phyloP scores from a whole-genome alignment of 2,888 invertebrate species.

The Spialia ferax region DNA sequence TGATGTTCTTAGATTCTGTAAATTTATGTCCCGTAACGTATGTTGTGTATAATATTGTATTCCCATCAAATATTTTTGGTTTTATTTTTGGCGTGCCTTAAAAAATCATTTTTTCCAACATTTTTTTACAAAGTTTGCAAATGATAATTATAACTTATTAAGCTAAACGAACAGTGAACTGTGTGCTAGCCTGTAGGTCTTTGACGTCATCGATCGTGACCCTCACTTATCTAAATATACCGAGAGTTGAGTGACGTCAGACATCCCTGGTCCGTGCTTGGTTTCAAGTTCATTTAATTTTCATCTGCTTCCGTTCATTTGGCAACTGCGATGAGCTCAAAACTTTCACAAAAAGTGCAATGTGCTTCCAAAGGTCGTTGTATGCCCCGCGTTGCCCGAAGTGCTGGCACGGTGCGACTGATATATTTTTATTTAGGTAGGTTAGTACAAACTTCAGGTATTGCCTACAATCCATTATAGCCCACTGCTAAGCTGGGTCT shows the following conservation, averaged over 20 bases:
- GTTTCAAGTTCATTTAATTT: constrained; percentile 29
- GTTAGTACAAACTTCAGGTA: no score
- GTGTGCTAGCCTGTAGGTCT: background rate
- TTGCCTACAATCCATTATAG: no score
- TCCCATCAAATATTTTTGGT: no score
- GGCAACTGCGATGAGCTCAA: background rate
- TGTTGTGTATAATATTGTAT: no score
- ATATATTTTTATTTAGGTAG: no score
- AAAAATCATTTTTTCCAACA: background rate
- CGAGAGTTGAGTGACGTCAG: constrained; percentile 29
- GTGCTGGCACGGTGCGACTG: constrained; percentile 19
- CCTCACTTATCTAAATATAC: constrained; percentile 32
- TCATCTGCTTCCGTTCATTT: constrained; percentile 31
- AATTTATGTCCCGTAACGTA: background rate
- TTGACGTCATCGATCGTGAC: constrained; percentile 35
- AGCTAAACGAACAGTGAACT: constrained; percentile 4
- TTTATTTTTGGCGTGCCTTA: no score
- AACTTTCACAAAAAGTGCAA: constrained; percentile 35
- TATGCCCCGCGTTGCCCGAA: no score
- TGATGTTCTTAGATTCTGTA: background rate
- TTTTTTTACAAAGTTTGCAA: background rate
- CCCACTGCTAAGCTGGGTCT: no score
- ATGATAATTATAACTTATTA: constrained; percentile 9
- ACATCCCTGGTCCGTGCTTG: background rate
- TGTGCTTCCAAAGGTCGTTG: constrained; percentile 6